Evolutionary conservation across 1,140 invertebrate species (phyloP).

Genomic region (Sarcophaga peregrina): DNA sequence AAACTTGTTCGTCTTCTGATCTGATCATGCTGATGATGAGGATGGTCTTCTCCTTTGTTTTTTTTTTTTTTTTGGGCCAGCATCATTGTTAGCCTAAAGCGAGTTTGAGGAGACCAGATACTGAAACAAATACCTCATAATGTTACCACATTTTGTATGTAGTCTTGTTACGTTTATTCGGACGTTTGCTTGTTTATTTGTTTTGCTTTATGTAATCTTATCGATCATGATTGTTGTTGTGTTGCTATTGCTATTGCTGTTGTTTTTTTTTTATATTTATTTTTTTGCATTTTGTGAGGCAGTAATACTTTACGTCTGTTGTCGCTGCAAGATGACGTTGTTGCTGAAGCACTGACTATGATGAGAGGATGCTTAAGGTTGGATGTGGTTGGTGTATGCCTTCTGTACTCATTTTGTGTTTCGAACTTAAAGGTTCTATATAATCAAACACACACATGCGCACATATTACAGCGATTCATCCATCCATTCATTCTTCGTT

Average conservation of each 20-base stretch:
- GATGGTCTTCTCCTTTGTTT: neutral
- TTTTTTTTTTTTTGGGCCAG: neutral
- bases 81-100: neutral
- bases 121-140: conserved; percentile 21
- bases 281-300: conserved; percentile 11
- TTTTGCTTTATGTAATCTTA: neutral
- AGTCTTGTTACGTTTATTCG: neutral
- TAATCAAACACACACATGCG: neutral
- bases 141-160: conserved; percentile 2
- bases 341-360: neutral
- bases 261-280: neutral
- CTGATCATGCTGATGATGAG: too few species aligned
- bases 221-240: neutral
- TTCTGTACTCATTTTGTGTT: neutral
- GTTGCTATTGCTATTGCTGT: neutral
- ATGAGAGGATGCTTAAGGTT: neutral
- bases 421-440: neutral
- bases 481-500: neutral
- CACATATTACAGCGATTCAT: neutral
- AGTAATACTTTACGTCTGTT: neutral
- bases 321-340: neutral
- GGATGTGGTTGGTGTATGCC: neutral
- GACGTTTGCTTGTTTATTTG: neutral
- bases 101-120: neutral
- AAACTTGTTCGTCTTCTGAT: neutral